These are phyloP conservation scores for Marcusenius ussheri DNA, from an alignment of 2,113 vertebrate species.

Conservation along the genomic window DNA sequence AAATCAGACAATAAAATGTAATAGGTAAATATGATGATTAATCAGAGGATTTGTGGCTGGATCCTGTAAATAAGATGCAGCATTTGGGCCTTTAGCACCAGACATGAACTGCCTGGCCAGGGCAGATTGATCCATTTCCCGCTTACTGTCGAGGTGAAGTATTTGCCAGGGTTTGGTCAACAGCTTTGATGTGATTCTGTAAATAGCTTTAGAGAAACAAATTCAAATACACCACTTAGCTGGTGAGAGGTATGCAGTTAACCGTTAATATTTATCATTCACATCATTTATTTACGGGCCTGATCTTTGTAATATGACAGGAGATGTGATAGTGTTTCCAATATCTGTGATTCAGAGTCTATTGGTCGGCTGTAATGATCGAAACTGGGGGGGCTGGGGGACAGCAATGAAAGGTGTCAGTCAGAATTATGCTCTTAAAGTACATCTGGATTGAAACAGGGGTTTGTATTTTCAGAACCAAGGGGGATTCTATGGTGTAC, in stretches of 20 bases:
- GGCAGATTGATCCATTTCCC: background rate
- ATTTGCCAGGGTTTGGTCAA: background rate
- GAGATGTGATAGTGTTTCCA: background rate
- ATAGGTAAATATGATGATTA: background rate
- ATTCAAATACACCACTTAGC: background rate
- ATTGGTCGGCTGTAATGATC: background rate
- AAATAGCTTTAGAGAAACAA: background rate
- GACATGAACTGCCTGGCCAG: background rate
- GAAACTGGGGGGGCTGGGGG: background rate
- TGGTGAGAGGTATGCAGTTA: background rate
- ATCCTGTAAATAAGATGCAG: background rate
- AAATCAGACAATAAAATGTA: background rate
- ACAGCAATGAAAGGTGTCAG: background rate
- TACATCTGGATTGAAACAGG: background rate
- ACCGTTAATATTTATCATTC: background rate
- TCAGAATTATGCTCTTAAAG: constrained; percentile 6
- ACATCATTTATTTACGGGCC: background rate
- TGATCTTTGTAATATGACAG: background rate
- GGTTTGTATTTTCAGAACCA: background rate
- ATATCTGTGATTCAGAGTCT: background rate
- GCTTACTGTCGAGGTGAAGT: background rate
- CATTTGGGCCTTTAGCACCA: background rate
- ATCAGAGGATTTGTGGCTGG: background rate
- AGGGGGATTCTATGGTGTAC: background rate
- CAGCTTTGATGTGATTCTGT: background rate